Conservation (phyloP, 2,113 vertebrate genomes). For the Antechinus stuartii region DNA sequence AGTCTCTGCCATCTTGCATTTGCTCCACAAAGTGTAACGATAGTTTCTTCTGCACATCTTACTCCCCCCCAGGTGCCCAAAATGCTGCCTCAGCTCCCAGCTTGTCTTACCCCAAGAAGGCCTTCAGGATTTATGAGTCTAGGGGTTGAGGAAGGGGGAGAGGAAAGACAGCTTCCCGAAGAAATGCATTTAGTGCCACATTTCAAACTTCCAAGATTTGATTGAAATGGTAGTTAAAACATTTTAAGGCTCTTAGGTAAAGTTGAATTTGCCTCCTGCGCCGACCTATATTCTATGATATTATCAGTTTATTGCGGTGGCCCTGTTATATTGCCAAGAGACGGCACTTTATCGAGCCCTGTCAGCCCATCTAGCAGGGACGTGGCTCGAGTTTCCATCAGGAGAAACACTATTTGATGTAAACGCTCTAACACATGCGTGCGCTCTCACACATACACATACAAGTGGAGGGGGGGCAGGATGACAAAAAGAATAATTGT, state of each 20-base stretch:
- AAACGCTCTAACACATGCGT: neutral
- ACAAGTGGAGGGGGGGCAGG: slow-evolving; percentile 5
- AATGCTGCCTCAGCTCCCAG: slow-evolving; percentile 69
- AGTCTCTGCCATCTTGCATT: no score
- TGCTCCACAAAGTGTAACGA: neutral
- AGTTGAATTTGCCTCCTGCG: slow-evolving; percentile 56
- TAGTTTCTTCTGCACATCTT: neutral
- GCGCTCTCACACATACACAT: neutral
- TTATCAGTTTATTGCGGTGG: neutral
- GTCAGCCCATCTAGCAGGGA: slow-evolving; percentile 15
- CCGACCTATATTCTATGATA: slow-evolving; percentile 38
- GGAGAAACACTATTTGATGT: neutral
- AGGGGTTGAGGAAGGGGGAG: slow-evolving; percentile 13
- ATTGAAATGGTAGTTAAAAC: slow-evolving; percentile 73
- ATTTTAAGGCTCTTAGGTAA: slow-evolving; percentile 74
- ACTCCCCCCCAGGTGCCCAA: neutral
- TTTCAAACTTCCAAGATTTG: slow-evolving; percentile 71
- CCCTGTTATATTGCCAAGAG: neutral
- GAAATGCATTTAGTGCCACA: slow-evolving; percentile 66
- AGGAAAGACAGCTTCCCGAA: slow-evolving; percentile 67
- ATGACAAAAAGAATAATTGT: slow-evolving; percentile 26
- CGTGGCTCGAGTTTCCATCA: slow-evolving; percentile 8
- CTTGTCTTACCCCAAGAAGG: slow-evolving; percentile 66
- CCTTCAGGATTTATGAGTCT: slow-evolving; percentile 74
- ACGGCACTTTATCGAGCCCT: slow-evolving; percentile 7